Evolutionary conservation across 2,888 invertebrate genomes (phyloP), one percentile per base, ranked within the genome.

Genomic region (Eupithecia subumbrata): DNA sequence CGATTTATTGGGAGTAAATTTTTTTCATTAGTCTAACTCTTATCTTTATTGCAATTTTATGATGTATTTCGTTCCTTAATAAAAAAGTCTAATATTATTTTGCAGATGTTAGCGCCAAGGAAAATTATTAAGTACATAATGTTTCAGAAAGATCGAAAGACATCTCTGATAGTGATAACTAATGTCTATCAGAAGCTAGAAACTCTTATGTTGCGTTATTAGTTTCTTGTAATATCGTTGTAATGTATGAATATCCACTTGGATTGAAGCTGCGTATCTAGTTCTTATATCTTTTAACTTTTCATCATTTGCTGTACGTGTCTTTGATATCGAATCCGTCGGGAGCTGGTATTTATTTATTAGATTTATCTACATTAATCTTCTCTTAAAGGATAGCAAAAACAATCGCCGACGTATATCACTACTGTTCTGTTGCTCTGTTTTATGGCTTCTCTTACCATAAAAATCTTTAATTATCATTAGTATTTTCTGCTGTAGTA

Each of bases 191-290:
- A 56, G 25, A 5, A 60, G 11, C 34, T 74, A 63, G 9, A 30
- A 48, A 68, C 76, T 71, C 71, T 56, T 30, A 5, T 68, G 75
- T 63, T 78, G 71, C 76, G 74, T 84, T 82, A 56, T 73, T n/a
- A 34, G 72, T 80, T 80, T 80, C 82, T 80, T 81, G 78, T 76
- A 77, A 78, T 76, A 80, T 14, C 12, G 60, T 71, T 79, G 76
- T 82, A 79, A 84, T 82, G 72, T 79, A 81, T 77, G 76, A 74
- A 78, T 80, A 73, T 76, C 69, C 69, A 70, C 69, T 79, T 77
- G 73, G 78, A 70, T 71, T 63, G 64, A 8, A 64, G 64, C 64
- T 40, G 56, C 14, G 48, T 34, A 69, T 71, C 71, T 40, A 72
- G 43, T 75, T 75, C 60, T 72, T 67, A 37, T 67, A 75, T 73